Evolutionary conservation across 2,888 invertebrate species (phyloP).

Genomic region (Schizaphis graminum): DNA sequence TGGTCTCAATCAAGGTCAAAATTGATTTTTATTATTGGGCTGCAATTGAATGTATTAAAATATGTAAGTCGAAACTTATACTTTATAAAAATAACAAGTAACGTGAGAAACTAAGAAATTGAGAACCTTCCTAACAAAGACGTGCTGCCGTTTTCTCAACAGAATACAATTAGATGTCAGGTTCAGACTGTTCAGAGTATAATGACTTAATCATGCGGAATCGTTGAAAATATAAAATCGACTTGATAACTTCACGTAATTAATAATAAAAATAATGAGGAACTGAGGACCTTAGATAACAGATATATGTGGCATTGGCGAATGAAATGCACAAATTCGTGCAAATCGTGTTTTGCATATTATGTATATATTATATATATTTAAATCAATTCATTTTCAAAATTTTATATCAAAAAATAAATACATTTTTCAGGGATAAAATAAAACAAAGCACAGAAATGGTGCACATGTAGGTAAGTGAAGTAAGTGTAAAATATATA

Average conservation of each 20-base stretch:
- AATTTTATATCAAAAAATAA: neutral
- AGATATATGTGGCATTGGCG: neutral
- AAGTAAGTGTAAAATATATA: neutral
- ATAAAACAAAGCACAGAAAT: neutral
- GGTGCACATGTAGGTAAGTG: neutral
- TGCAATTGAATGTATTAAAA: neutral
- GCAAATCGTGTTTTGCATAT: no score
- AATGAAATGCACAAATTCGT: no score
- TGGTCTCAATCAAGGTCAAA: slow-evolving; percentile 24
- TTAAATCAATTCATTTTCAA: no score
- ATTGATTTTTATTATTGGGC: slow-evolving; percentile 31
- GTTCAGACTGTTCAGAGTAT: neutral
- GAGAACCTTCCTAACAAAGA: neutral
- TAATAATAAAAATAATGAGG: neutral
- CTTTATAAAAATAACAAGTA: neutral
- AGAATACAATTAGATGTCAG: neutral
- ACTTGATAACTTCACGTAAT: neutral
- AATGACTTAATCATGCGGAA: neutral
- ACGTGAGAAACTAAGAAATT: slow-evolving; percentile 25
- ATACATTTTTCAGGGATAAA: neutral
- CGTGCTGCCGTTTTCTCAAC: neutral
- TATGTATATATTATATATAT: no score
- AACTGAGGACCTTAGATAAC: no score
- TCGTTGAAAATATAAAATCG: neutral
- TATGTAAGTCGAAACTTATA: neutral